Evolutionary conservation across 2,797 vertebrate species (phyloP).

Genomic region (Borostomias antarcticus): DNA sequence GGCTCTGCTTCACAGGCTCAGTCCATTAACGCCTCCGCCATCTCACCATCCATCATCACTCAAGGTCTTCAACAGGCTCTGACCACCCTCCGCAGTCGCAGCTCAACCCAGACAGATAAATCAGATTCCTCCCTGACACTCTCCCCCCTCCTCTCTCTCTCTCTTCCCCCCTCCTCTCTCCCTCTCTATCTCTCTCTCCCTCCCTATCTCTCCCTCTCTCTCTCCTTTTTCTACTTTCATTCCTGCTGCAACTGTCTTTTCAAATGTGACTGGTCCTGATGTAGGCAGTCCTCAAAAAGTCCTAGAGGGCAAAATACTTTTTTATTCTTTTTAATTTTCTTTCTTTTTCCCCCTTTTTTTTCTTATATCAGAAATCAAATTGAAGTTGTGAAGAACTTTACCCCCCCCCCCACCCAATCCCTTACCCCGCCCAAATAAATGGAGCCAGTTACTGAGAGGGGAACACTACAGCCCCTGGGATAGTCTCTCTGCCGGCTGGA

Average conservation of each 20-base stretch:
- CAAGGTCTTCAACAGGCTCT: no score
- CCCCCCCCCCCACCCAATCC: neutral
- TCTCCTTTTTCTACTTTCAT: neutral
- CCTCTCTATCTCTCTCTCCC: neutral
- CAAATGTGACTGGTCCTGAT: no score
- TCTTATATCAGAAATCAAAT: no score
- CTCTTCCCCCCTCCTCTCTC: neutral
- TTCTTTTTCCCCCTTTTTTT: no score
- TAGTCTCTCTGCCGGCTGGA: neutral
- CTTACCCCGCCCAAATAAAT: neutral
- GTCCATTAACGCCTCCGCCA: slow-evolving; percentile 75
- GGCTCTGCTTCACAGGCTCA: slow-evolving; percentile 66
- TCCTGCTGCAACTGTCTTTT: no score
- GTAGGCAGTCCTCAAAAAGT: no score
- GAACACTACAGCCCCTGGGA: neutral
- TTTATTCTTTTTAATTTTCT: no score
- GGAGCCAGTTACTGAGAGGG: no score
- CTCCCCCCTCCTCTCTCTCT: neutral
- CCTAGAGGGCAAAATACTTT: no score
- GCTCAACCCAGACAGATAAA: no score
- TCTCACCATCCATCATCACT: slow-evolving; percentile 77
- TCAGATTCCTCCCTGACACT: slow-evolving; percentile 16
- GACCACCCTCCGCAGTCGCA: no score
- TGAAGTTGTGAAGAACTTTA: no score
- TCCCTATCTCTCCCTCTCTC: neutral